Percentiles rank a stretch among this genome's conserved stretches.
These are phyloP conservation scores for Diploptera punctata DNA, from an alignment of 2,888 invertebrate species.

Conservation along the genomic window DNA sequence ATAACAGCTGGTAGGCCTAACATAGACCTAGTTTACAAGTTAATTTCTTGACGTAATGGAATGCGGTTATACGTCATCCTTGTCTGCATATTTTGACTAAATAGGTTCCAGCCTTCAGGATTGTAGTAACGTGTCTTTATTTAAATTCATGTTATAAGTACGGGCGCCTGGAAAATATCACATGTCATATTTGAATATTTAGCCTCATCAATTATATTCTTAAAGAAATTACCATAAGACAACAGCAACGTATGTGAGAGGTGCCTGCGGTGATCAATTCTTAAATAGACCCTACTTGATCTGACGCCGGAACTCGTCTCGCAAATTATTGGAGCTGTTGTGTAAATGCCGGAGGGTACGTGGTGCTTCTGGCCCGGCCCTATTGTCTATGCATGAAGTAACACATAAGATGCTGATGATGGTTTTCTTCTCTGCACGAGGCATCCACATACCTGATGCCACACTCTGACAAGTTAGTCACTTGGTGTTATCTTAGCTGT, in stretches of 20 bases:
- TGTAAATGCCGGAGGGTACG: background rate
- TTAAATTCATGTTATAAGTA: background rate
- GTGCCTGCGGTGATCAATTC: background rate
- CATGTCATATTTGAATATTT: no score
- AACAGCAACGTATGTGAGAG: background rate
- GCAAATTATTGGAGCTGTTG: background rate
- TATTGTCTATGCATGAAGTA: background rate
- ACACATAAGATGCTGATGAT: background rate
- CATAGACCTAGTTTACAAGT: no score
- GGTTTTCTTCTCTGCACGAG: background rate
- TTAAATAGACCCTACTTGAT: background rate
- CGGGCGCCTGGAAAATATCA: background rate
- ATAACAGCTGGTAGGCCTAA: no score
- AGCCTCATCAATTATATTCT: background rate
- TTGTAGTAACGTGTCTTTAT: background rate
- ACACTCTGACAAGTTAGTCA: conserved; percentile 27
- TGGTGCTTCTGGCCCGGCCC: background rate
- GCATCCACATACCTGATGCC: background rate
- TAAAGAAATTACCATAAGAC: background rate
- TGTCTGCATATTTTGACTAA: no score
- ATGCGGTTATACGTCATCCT: no score
- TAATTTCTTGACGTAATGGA: no score
- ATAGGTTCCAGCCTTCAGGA: background rate
- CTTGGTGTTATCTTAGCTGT: conserved; percentile 29
- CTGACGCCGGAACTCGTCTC: background rate